A percentile compares a stretch with the other conserved stretches of the same genome.
Conservation (phyloP, 2,113 vertebrate species). For the Tinamus guttatus region DNA sequence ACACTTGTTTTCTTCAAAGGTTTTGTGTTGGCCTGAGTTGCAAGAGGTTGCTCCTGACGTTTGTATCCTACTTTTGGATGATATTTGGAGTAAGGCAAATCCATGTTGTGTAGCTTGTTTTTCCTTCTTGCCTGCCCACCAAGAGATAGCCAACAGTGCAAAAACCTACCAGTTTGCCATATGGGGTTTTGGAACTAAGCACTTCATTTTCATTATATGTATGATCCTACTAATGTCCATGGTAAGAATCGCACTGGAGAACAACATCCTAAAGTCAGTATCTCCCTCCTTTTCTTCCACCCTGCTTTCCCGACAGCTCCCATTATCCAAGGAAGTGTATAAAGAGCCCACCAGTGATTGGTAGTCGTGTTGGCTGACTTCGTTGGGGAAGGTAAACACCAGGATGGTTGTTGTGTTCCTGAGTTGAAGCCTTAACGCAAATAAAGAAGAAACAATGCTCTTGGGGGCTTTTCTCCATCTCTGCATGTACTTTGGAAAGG, state of each 20-base stretch:
- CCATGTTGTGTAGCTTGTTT: neutral
- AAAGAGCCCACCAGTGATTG: neutral
- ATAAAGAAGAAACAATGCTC: neutral
- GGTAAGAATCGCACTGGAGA: neutral
- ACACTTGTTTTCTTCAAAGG: neutral
- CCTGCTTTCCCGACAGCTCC: neutral
- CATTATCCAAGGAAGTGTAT: neutral
- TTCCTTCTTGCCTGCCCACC: neutral
- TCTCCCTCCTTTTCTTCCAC: neutral
- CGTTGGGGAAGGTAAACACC: neutral
- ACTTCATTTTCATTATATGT: neutral
- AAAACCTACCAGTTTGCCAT: neutral
- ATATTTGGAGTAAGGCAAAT: neutral
- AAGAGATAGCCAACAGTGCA: neutral
- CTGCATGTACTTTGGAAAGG: neutral
- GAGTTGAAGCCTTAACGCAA: neutral
- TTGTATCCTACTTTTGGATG: rapidly evolving
- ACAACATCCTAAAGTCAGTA: neutral
- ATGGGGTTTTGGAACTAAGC: neutral
- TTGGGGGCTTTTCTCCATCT: neutral
- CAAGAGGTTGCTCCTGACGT: neutral
- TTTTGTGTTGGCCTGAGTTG: neutral
- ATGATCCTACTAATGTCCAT: neutral
- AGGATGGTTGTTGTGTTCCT: neutral
- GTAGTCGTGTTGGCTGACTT: neutral